These are phyloP conservation scores for Kryphioiulus occultus DNA, from an alignment of 2,888 invertebrate species.

Conservation along the genomic window DNA sequence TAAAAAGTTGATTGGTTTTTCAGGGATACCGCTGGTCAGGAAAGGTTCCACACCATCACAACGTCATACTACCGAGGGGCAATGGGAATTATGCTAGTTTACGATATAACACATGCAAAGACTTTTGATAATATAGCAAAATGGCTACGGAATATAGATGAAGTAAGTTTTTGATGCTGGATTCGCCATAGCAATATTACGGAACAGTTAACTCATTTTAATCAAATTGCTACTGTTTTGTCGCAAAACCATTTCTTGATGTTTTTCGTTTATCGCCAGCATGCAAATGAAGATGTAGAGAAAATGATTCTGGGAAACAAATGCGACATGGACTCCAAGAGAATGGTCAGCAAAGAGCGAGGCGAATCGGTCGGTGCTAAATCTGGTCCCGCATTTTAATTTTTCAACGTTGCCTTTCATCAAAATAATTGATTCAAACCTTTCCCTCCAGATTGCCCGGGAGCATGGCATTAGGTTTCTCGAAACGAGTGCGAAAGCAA, in stretches of 20 bases:
- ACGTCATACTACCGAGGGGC: slow-evolving; percentile 98
- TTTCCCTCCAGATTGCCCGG: slow-evolving; percentile 78
- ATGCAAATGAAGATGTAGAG: slow-evolving; percentile 97
- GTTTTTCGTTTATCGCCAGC: slow-evolving; percentile 70
- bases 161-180: slow-evolving; percentile 70
- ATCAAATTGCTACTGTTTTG: too few relatives aligned
- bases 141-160: slow-evolving; percentile 97
- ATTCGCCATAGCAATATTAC: too few relatives aligned
- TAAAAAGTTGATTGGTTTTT: slow-evolving; percentile 50
- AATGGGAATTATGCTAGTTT: slow-evolving; percentile 95
- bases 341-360: slow-evolving; percentile 89
- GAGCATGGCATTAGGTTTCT: slow-evolving; percentile 96
- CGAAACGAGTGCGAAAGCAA: slow-evolving; percentile 97
- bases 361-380: slow-evolving; percentile 80
- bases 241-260: too few relatives aligned
- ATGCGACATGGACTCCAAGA: slow-evolving; percentile 96
- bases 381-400: not conserved
- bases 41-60: slow-evolving; percentile 97
- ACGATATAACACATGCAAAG: slow-evolving; percentile 96
- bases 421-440: not conserved
- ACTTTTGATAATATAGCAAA: slow-evolving; percentile 99
- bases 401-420: not conserved
- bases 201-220: not conserved
- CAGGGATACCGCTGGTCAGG: slow-evolving; percentile 93
- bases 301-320: slow-evolving; percentile 99